phyloP scores from a whole-genome alignment of 2,113 vertebrate genomes.

The Ranitomeya imitator region DNA sequence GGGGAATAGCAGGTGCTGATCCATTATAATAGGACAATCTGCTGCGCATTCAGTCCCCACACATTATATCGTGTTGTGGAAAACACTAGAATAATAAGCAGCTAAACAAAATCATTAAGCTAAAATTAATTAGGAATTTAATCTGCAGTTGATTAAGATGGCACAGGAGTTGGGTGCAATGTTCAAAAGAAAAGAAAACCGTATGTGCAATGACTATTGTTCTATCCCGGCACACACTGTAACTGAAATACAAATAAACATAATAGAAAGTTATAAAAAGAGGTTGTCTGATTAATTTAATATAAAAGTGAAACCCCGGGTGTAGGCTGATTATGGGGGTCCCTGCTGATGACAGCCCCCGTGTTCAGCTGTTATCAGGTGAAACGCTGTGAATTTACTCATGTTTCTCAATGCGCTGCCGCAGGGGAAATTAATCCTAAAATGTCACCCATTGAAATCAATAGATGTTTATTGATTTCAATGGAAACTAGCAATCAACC shows the following conservation, averaged over 20 bases:
- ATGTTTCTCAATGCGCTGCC: not conserved
- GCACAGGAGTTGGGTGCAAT: not conserved
- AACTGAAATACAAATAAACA: not conserved
- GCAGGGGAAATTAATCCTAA: not conserved
- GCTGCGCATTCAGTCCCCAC: not conserved
- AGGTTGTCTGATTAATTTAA: not conserved
- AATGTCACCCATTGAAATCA: not conserved
- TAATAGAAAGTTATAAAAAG: not conserved
- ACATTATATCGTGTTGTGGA: slow-evolving; percentile 15
- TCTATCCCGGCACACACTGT: not conserved
- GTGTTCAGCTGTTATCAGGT: not conserved
- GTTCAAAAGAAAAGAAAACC: slow-evolving; percentile 1
- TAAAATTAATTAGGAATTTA: slow-evolving; percentile 28
- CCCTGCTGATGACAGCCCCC: not conserved
- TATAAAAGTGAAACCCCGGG: not conserved
- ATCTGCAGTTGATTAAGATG: not conserved
- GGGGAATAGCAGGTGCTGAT: slow-evolving; percentile 14
- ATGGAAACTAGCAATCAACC: not conserved
- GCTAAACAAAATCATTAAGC: slow-evolving; percentile 12
- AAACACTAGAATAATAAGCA: slow-evolving; percentile 26
- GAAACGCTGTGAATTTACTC: not conserved
- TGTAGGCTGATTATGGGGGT: not conserved
- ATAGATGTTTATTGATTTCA: not conserved
- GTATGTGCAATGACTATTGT: not conserved
- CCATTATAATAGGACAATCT: slow-evolving; percentile 39